Percentiles rank a stretch among this genome's conserved stretches.
Evolutionary conservation across 2,113 vertebrate species (phyloP).

Genomic region (Callionymus lyra): DNA sequence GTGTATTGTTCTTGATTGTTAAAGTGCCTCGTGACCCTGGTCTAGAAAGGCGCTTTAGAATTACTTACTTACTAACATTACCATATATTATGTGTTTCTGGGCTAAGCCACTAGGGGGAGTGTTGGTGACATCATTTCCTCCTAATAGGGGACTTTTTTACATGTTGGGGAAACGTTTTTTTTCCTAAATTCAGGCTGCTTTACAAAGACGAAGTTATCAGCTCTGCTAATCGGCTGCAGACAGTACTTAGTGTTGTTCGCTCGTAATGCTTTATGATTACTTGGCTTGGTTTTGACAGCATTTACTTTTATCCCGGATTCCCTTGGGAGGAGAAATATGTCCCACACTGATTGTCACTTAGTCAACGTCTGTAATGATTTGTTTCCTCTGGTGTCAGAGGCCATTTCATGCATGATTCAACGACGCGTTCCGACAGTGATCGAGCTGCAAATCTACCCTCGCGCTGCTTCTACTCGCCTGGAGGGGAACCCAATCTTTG

Average conservation of each 20-base stretch:
- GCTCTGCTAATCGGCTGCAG: constrained; percentile 36
- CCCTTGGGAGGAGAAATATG: constrained; percentile 50
- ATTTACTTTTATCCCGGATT: constrained; percentile 43
- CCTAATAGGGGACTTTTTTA: too few species aligned
- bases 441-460: constrained; percentile 45
- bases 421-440: constrained; percentile 59
- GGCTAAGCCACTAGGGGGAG: constrained; percentile 2
- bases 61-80: too few species aligned
- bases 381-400: constrained; percentile 58
- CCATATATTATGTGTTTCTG: background rate
- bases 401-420: constrained; percentile 51
- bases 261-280: constrained; percentile 54
- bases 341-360: constrained; percentile 54
- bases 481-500: constrained; percentile 19
- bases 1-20: too few species aligned
- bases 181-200: too few species aligned
- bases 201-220: too few species aligned
- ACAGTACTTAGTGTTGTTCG: constrained; percentile 21
- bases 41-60: too few species aligned
- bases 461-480: constrained; percentile 27
- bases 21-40: too few species aligned
- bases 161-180: too few species aligned
- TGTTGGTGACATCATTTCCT: too few species aligned
- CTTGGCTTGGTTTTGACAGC: constrained; percentile 47
- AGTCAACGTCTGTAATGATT: constrained; percentile 55